Evolutionary conservation across 2,113 vertebrate genomes (phyloP).

Genomic region (Ptilonorhynchus violaceus): DNA sequence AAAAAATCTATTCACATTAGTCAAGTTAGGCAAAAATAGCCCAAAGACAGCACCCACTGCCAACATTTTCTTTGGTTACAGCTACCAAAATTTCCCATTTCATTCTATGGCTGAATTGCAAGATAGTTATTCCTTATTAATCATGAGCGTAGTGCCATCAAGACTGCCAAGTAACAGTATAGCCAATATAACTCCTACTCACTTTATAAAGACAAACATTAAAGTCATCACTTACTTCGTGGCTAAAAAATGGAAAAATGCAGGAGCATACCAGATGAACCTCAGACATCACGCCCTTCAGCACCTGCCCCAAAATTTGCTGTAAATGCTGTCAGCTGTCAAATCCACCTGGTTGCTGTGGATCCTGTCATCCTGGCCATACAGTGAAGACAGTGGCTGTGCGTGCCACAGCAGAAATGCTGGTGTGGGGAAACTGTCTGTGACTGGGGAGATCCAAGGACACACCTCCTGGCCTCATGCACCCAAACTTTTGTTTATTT

Average conservation of each 20-base stretch:
- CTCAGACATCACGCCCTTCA: neutral
- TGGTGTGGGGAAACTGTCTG: neutral
- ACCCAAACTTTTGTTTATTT: neutral
- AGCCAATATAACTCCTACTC: slow-evolving; percentile 31
- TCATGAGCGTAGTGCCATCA: neutral
- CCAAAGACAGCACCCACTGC: slow-evolving; percentile 3
- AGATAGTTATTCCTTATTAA: slow-evolving; percentile 3
- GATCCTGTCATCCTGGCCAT: neutral
- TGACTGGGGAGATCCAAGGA: neutral
- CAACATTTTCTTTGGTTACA: slow-evolving; percentile 42
- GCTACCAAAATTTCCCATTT: slow-evolving; percentile 47
- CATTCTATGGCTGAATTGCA: slow-evolving; percentile 4
- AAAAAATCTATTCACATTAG: slow-evolving; percentile 34
- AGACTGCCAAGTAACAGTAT: slow-evolving; percentile 24
- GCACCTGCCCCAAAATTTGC: neutral
- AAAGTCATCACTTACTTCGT: slow-evolving; percentile 46
- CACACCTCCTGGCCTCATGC: neutral
- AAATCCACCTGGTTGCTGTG: neutral
- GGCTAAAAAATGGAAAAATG: neutral
- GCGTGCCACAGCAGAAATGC: neutral
- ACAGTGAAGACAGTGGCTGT: neutral
- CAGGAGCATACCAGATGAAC: slow-evolving; percentile 1
- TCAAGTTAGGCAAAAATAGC: slow-evolving; percentile 44
- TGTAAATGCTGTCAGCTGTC: neutral
- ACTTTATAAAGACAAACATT: slow-evolving; percentile 37